Percentiles rank a stretch among this genome's conserved stretches.
Evolutionary conservation across 2,797 vertebrate species (phyloP).

Genomic region (Chiroxiphia lanceolata): DNA sequence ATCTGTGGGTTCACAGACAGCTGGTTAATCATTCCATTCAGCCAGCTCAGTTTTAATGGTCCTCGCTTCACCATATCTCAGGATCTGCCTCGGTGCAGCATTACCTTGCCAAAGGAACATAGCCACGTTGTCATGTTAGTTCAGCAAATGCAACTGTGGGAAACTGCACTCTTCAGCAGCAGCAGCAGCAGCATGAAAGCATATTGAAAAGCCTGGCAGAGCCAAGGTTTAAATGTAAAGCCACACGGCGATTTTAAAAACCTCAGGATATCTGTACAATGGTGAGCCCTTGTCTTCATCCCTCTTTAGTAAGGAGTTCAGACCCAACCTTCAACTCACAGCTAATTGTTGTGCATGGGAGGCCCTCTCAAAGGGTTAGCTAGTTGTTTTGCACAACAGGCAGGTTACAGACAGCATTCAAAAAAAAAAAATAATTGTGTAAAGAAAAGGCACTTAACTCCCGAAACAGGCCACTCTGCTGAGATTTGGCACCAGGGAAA

Average conservation of each 20-base stretch:
- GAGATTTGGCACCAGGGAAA: background rate
- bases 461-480: background rate
- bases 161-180: background rate
- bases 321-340: background rate
- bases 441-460: background rate
- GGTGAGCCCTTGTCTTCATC: rapidly evolving
- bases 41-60: background rate
- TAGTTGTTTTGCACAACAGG: background rate
- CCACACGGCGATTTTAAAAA: background rate
- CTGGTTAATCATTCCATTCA: background rate
- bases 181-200: background rate
- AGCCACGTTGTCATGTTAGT: background rate
- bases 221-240: background rate
- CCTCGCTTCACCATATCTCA: rapidly evolving
- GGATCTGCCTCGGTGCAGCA: rapidly evolving
- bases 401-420: background rate
- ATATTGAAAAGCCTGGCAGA: background rate
- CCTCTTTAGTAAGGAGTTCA: background rate
- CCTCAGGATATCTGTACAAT: background rate
- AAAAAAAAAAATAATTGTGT: background rate
- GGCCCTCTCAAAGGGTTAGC: background rate
- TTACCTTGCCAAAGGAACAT: background rate
- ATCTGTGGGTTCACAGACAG: background rate
- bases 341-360: background rate
- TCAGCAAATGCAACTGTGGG: background rate